Conservation (phyloP, 2,797 vertebrate species). For the Phyllotis vaccarum region DNA sequence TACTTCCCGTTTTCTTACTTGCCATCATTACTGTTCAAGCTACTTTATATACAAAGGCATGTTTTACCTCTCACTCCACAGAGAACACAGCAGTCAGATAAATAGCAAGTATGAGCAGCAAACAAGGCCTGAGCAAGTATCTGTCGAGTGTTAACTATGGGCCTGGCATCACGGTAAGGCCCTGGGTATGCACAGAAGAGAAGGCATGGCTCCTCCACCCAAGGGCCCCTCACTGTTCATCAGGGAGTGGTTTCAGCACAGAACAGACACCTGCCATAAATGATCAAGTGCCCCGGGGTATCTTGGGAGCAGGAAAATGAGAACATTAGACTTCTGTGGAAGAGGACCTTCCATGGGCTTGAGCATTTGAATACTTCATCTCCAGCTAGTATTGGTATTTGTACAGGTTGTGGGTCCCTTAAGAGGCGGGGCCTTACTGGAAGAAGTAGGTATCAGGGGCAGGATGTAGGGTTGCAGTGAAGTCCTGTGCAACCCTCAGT, state of each 20-base stretch:
- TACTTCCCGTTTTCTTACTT: not conserved
- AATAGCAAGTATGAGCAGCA: not conserved
- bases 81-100: not conserved
- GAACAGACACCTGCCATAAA: not conserved
- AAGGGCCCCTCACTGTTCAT: not conserved
- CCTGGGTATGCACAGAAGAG: not conserved
- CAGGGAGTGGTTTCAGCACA: not conserved
- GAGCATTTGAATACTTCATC: not conserved
- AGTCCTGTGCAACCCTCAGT: not conserved
- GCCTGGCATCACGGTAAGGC: not conserved
- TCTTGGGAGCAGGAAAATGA: not conserved
- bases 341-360: not conserved
- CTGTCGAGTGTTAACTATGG: not conserved
- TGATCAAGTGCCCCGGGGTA: fast-evolving
- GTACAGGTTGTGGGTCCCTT: not conserved
- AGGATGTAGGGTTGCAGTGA: not conserved
- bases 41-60: not conserved
- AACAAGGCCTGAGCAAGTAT: not conserved
- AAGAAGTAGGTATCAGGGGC: not conserved
- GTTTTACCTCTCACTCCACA: not conserved
- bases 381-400: not conserved
- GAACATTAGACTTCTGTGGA: not conserved
- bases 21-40: not conserved
- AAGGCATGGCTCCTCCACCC: not conserved
- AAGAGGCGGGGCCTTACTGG: not conserved